Conservation (phyloP, 1,140 invertebrate species). For the Papilio xuthus region DNA sequence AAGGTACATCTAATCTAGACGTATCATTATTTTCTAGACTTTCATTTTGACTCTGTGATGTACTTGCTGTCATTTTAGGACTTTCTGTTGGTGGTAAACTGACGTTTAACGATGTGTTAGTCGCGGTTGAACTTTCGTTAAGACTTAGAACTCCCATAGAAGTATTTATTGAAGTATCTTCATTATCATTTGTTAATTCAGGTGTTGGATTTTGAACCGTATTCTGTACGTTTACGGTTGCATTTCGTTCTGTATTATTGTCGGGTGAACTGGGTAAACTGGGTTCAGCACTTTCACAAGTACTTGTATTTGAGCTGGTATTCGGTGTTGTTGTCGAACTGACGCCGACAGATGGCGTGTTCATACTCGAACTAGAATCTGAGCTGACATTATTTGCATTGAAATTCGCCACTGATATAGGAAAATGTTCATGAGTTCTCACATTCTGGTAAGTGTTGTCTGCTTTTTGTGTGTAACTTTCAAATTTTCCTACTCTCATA, state of each 20-base stretch:
- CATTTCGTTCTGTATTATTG: constrained; percentile 67
- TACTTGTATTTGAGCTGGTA: constrained; percentile 72
- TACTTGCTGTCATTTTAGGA: constrained; percentile 60
- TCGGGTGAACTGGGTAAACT: constrained; percentile 75
- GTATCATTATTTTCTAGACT: constrained; percentile 57
- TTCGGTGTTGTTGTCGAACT: constrained; percentile 75
- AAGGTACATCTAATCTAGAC: constrained; percentile 58
- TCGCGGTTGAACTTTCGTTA: constrained; percentile 74
- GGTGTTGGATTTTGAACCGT: constrained; percentile 52
- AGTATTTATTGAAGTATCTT: constrained; percentile 59
- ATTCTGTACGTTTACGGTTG: constrained; percentile 53
- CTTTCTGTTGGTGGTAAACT: constrained; percentile 69
- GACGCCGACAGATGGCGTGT: constrained; percentile 68
- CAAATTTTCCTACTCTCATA: constrained; percentile 59
- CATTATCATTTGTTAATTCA: constrained; percentile 54
- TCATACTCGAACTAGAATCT: constrained; percentile 76
- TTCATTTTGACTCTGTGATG: constrained; percentile 56
- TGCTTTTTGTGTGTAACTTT: constrained; percentile 59
- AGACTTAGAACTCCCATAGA: constrained; percentile 67
- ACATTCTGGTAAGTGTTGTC: constrained; percentile 72
- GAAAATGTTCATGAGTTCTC: constrained; percentile 58
- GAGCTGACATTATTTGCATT: constrained; percentile 67
- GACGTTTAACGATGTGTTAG: constrained; percentile 74
- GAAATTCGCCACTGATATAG: constrained; percentile 56
- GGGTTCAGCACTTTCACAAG: constrained; percentile 76